A percentile compares a stretch with the other conserved stretches of the same genome.
Evolutionary conservation across 2,113 vertebrate genomes (phyloP).

Genomic region (Dicerorhinus sumatrensis): DNA sequence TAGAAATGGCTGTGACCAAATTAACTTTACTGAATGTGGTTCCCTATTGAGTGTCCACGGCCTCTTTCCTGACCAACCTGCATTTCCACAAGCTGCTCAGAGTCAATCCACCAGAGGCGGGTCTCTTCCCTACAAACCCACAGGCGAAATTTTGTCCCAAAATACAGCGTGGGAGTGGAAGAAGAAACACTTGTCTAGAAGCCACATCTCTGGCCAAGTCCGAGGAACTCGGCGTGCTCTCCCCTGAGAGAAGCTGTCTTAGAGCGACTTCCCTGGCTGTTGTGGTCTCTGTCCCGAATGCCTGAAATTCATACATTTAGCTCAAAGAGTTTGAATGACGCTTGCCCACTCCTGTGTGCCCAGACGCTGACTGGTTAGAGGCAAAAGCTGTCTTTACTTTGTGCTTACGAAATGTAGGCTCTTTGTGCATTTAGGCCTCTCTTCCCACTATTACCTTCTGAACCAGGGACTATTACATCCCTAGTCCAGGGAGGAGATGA

Average conservation of each 20-base stretch:
- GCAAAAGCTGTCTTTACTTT: neutral
- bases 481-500: neutral
- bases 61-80: neutral
- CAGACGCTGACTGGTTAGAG: neutral
- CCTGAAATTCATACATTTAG: neutral
- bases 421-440: neutral
- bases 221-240: neutral
- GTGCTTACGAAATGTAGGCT: neutral
- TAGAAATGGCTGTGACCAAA: neutral
- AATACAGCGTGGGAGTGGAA: neutral
- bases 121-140: neutral
- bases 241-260: neutral
- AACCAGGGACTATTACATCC: neutral
- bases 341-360: neutral
- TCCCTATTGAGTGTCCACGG: neutral
- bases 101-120: neutral
- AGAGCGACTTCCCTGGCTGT: neutral
- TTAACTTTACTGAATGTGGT: neutral
- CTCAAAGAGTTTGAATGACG: neutral
- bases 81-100: neutral
- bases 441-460: too few species aligned
- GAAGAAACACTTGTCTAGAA: neutral
- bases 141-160: neutral
- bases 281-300: neutral
- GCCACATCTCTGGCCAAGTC: neutral